These are phyloP conservation scores for Sitodiplosis mosellana DNA, from an alignment of 1,140 invertebrate genomes.

Conservation along the genomic window DNA sequence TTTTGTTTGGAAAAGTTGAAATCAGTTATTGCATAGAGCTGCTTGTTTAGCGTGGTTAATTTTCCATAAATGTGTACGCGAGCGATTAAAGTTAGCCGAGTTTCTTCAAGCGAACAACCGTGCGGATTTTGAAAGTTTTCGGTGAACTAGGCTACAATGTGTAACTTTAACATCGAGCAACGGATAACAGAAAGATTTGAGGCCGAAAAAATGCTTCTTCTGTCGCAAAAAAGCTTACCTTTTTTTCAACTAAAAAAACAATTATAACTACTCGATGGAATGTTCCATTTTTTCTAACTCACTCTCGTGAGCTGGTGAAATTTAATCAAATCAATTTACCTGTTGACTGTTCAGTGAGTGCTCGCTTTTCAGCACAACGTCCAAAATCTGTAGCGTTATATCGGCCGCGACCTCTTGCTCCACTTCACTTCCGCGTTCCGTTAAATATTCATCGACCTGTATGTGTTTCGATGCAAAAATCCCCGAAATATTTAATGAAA, in stretches of 20 bases:
- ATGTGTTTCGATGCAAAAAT: slow-evolving; percentile 7
- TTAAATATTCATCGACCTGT: slow-evolving; percentile 23
- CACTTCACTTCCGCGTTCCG: slow-evolving; percentile 23
- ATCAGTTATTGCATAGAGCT: too few relatives aligned
- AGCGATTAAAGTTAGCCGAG: too few relatives aligned
- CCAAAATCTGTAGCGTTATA: slow-evolving; percentile 22
- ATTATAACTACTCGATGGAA: background rate
- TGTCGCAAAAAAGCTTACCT: background rate
- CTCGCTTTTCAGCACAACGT: slow-evolving; percentile 25
- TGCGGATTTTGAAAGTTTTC: too few relatives aligned
- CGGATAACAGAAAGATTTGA: too few relatives aligned
- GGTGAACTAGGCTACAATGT: too few relatives aligned
- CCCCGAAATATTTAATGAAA: slow-evolving; percentile 1
- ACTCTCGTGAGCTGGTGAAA: background rate
- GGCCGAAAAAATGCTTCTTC: too few relatives aligned
- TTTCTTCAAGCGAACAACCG: too few relatives aligned
- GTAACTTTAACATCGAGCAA: too few relatives aligned
- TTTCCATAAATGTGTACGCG: too few relatives aligned
- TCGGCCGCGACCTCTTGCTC: slow-evolving; percentile 25
- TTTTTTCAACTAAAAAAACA: background rate
- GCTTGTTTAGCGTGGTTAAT: too few relatives aligned
- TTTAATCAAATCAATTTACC: slow-evolving; percentile 8
- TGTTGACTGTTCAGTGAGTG: slow-evolving; percentile 25
- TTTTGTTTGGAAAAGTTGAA: too few relatives aligned
- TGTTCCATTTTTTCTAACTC: background rate